Conservation (phyloP, 2,113 vertebrate genomes). For the Gambusia holbrooki region DNA sequence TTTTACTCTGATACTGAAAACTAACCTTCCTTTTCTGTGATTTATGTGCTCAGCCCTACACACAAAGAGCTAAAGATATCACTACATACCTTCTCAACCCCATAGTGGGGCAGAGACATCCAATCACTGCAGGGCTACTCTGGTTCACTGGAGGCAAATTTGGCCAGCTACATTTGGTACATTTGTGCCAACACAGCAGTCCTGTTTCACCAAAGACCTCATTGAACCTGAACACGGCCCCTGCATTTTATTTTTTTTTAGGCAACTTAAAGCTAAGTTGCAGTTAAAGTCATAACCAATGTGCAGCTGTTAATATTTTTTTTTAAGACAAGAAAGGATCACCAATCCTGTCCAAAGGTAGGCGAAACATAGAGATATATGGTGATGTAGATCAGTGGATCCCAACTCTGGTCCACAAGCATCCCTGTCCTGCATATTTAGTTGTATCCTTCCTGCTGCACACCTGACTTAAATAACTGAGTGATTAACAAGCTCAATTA, state of each 20-base stretch:
- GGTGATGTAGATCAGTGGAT: neutral
- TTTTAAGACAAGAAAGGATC: slow-evolving; percentile 33
- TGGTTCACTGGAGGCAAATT: slow-evolving; percentile 69
- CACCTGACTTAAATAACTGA: too few relatives aligned
- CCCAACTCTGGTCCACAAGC: too few relatives aligned
- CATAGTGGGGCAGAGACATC: slow-evolving; percentile 56
- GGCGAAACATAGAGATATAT: too few relatives aligned
- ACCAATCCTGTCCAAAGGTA: too few relatives aligned
- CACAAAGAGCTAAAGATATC: slow-evolving; percentile 58
- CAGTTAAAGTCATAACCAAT: slow-evolving; percentile 72
- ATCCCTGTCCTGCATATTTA: too few relatives aligned
- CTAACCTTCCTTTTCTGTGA: slow-evolving; percentile 23
- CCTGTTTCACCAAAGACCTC: slow-evolving; percentile 64
- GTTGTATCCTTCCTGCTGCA: too few relatives aligned
- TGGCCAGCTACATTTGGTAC: slow-evolving; percentile 52
- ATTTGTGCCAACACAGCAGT: slow-evolving; percentile 64
- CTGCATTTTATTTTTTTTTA: slow-evolving; percentile 57
- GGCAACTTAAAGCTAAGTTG: slow-evolving; percentile 66
- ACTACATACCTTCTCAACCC: slow-evolving; percentile 43
- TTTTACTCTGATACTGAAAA: neutral
- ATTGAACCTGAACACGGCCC: slow-evolving; percentile 74
- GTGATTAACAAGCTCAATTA: too few relatives aligned
- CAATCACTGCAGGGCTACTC: slow-evolving; percentile 67
- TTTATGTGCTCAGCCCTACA: slow-evolving; percentile 41
- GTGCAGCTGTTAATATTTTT: slow-evolving; percentile 58